Conservation (phyloP, 2,888 invertebrate genomes). For the Gymnosoma rotundatum region DNA sequence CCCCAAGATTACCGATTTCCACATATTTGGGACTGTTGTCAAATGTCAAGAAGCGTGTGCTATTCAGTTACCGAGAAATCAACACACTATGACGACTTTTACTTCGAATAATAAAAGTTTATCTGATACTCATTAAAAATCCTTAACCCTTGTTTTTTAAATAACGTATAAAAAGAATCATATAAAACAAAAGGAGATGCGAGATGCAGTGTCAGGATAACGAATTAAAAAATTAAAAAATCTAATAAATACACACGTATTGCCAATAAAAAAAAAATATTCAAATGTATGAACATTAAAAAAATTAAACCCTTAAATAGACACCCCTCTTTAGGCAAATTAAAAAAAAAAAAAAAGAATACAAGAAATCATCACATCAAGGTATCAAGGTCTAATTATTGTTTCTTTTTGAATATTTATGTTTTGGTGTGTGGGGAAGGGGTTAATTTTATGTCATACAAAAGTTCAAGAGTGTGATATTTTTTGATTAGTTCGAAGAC, state of each 20-base stretch:
- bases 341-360: conserved; percentile 10
- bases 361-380: conserved; percentile 34
- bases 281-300: conserved; percentile 3
- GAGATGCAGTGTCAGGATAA: conserved; percentile 63
- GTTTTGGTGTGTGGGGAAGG: conserved; percentile 24
- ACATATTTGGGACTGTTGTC: conserved; percentile 29
- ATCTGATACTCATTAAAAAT: conserved; percentile 64
- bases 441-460: conserved; percentile 62
- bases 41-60: conserved; percentile 66
- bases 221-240: conserved; percentile 73
- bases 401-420: conserved; percentile 13
- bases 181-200: conserved; percentile 7
- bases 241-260: conserved; percentile 63
- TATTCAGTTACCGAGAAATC: conserved; percentile 22
- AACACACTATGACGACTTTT: conserved; percentile 12
- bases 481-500: conserved; percentile 72
- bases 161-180: background rate
- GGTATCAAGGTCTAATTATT: conserved; percentile 42
- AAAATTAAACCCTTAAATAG: conserved; percentile 48
- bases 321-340: conserved; percentile 44
- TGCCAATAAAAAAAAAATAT: conserved; percentile 46
- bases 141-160: conserved; percentile 64
- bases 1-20: conserved; percentile 4
- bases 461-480: conserved; percentile 72
- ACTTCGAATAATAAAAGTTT: conserved; percentile 43